Evolutionary conservation across 2,113 vertebrate genomes (phyloP).

Genomic region (Clarias macrocephalus): DNA sequence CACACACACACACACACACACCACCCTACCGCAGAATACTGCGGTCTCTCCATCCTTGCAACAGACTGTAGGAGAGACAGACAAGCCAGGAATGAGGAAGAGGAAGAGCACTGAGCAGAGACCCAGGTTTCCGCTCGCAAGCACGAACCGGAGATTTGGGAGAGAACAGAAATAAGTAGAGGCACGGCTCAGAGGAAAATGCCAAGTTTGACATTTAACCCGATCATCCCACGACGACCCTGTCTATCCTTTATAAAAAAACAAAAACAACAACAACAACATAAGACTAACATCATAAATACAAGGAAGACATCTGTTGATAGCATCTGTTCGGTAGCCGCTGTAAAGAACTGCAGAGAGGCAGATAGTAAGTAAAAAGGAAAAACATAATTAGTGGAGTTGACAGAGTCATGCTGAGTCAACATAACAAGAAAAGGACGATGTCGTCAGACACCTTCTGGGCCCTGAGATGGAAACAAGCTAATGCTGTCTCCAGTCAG

Average conservation of each 20-base stretch:
- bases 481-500: slow-evolving; percentile 27
- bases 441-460: slow-evolving; percentile 20
- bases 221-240: slow-evolving; percentile 7
- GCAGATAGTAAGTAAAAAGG: slow-evolving; percentile 11
- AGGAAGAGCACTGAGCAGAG: slow-evolving; percentile 40
- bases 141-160: slow-evolving; percentile 49
- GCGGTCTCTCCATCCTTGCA: slow-evolving; percentile 23
- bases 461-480: slow-evolving; percentile 11
- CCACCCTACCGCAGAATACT: neutral
- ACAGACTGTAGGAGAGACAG: slow-evolving; percentile 20
- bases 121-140: slow-evolving; percentile 42
- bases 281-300: neutral
- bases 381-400: slow-evolving; percentile 37
- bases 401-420: slow-evolving; percentile 36
- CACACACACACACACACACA: slow-evolving; percentile 21
- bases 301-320: slow-evolving; percentile 30
- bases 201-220: slow-evolving; percentile 36
- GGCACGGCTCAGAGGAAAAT: slow-evolving; percentile 8
- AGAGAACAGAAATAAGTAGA: slow-evolving; percentile 57
- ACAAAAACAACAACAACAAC: neutral
- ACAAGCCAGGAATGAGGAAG: neutral
- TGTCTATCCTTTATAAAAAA: neutral
- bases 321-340: slow-evolving; percentile 8
- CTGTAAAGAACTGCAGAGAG: slow-evolving; percentile 21
- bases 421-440: slow-evolving; percentile 28